These are phyloP conservation scores for Pongo abelii DNA, from an alignment of 2,113 vertebrate genomes.

Conservation along the genomic window DNA sequence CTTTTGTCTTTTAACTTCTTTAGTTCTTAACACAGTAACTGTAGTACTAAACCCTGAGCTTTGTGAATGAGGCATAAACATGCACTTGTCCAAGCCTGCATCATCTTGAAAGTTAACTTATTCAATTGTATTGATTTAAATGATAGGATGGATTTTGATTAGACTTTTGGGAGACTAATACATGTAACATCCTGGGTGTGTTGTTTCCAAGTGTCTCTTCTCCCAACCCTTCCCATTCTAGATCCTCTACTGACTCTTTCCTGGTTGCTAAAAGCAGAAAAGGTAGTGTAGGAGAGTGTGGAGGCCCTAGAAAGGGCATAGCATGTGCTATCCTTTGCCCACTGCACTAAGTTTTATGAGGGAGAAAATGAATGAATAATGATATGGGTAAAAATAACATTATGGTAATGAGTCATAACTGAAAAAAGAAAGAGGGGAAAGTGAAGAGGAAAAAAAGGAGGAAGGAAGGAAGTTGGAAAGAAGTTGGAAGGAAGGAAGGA, in stretches of 20 bases:
- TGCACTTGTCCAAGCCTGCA: background rate
- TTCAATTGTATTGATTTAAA: constrained; percentile 16
- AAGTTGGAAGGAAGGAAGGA: too few species aligned
- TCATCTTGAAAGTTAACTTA: constrained; percentile 13
- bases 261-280: background rate
- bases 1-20: background rate
- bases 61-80: background rate
- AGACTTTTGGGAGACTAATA: background rate
- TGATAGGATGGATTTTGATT: background rate
- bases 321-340: background rate
- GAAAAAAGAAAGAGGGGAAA: background rate
- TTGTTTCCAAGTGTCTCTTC: background rate
- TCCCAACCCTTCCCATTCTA: background rate
- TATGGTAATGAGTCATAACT: background rate
- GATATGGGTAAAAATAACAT: background rate
- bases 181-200: background rate
- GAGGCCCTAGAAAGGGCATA: background rate
- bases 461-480: rapidly evolving
- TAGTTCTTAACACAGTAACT: background rate
- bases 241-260: background rate
- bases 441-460: too few species aligned
- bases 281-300: background rate
- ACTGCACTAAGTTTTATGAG: background rate
- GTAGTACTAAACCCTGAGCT: background rate
- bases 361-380: background rate